Base-by-base conservation (phyloP, 2,888 invertebrate species). In the Acrobasis consociella region DNA sequence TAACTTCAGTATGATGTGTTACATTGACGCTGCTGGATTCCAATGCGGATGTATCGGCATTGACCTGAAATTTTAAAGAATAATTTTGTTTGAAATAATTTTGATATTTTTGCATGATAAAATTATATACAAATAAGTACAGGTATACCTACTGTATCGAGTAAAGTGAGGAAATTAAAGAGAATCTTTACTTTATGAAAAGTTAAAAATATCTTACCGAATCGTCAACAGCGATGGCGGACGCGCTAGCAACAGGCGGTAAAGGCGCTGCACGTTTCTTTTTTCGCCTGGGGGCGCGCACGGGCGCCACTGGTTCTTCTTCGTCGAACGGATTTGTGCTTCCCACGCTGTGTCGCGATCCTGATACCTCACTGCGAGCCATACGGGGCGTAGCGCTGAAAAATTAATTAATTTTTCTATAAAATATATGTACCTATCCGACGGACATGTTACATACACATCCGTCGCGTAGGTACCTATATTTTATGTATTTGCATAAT, bases 201-300 rank as follows among this genome's bases (percentile, higher is more conserved):
- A 31, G 31, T 5, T 42, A 59, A 55, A 50, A 9, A 42, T 31
- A 63, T 67, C 69, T 75, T 80, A 86, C 87, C 72, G 83, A 80
- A 59, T 78, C 73, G 68, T 87, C 82, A 60, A 81, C 72, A 39
- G 81, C 72, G 39, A 71, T 71, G 2, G 78, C 72, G 31, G 93
- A 22, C 15, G 49, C 17, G 37, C 46, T 51, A 37, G 5, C 67
- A 68, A 72, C 68, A 1, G 77, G 77, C 1, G 89, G 95, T 7
- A 95, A 94, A 59, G 91, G 93, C 0, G 95, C 94, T 0, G 95
- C 95, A 66, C 93, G 93, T 68, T 94, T 93, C 82, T 95, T 95
- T 85, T 95, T 95, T 39, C 94, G 91, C 13, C 93, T 84, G 46
- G 93, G 92, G 46, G 93, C 89, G 58, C 94, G 92, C 53, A 93